phyloP scores from a whole-genome alignment of 1,140 invertebrate species.

The Bombus affinis region DNA sequence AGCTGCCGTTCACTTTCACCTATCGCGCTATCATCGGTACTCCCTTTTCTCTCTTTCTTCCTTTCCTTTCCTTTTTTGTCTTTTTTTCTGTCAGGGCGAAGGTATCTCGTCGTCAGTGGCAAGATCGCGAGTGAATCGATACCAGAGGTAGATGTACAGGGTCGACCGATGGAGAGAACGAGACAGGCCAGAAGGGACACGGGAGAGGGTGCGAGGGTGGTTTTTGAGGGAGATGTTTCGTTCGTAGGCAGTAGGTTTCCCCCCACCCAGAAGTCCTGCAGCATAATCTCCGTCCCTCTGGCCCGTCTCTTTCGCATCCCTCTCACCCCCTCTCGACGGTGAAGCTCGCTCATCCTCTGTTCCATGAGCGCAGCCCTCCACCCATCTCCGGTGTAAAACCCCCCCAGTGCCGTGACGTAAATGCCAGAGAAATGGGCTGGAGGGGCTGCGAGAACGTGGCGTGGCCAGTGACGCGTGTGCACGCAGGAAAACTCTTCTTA shows the following conservation, averaged over 20 bases:
- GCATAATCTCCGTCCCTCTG: conserved; percentile 74
- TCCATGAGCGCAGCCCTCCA: conserved; percentile 39
- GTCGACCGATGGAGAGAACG: conserved; percentile 61
- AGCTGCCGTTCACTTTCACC: conserved; percentile 38
- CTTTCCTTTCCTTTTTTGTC: background rate
- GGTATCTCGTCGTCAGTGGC: conserved; percentile 65
- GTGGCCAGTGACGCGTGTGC: conserved; percentile 81
- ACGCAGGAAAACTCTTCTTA: conserved; percentile 82
- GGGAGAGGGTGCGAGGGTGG: conserved; percentile 67
- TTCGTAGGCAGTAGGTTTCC: conserved; percentile 71
- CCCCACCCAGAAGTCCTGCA: conserved; percentile 62
- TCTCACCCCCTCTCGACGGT: conserved; percentile 32
- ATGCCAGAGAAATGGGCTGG: conserved; percentile 77
- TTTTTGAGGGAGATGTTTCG: conserved; percentile 82
- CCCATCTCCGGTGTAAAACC: conserved; percentile 60
- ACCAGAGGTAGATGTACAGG: conserved; percentile 66
- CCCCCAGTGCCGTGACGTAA: conserved; percentile 74
- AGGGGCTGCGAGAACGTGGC: conserved; percentile 74
- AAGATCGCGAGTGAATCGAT: conserved; percentile 78
- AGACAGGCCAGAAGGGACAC: conserved; percentile 49
- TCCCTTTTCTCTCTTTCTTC: background rate
- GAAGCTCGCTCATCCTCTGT: conserved; percentile 59
- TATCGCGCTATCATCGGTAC: conserved; percentile 33
- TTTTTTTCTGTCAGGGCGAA: conserved; percentile 30
- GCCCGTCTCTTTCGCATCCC: conserved; percentile 55